Conservation (phyloP, 2,888 invertebrate species). For the Campoplex capitator region DNA sequence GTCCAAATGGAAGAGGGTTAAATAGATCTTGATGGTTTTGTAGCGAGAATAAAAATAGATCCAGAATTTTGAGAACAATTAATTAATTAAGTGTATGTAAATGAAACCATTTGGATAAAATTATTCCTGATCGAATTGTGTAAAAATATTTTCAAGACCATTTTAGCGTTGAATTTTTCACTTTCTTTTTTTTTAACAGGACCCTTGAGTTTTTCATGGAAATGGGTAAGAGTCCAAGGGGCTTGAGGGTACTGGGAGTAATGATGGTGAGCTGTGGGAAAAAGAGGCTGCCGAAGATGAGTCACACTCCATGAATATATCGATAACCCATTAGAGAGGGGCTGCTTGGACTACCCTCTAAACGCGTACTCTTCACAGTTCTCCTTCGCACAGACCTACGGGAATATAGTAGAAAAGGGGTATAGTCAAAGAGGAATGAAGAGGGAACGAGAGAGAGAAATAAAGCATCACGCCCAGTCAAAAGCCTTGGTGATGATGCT, state of each 20-base stretch:
- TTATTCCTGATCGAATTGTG: background rate
- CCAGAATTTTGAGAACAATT: background rate
- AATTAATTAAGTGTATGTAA: background rate
- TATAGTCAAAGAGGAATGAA: background rate
- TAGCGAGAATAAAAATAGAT: background rate
- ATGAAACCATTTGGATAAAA: background rate
- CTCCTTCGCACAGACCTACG: slow-evolving; percentile 13
- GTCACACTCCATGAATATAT: slow-evolving; percentile 79
- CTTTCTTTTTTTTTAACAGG: background rate
- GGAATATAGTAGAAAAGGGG: background rate
- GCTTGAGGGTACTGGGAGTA: slow-evolving; percentile 44
- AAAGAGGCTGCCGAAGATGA: slow-evolving; percentile 75
- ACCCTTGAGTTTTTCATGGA: slow-evolving; percentile 11
- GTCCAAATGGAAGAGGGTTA: slow-evolving; percentile 5
- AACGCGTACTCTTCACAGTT: slow-evolving; percentile 1
- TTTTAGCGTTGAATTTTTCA: background rate
- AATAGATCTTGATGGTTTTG: background rate
- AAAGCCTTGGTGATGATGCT: slow-evolving; percentile 46
- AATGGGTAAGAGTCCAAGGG: slow-evolving; percentile 2
- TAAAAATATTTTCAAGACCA: slow-evolving; percentile 14
- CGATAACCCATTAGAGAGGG: slow-evolving; percentile 81
- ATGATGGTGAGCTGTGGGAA: slow-evolving; percentile 64
- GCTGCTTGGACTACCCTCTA: slow-evolving; percentile 36
- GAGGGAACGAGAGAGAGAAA: background rate
- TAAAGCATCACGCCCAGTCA: slow-evolving; percentile 9